Conservation (phyloP, 2,888 invertebrate species). For the Nomada ruficornis region DNA sequence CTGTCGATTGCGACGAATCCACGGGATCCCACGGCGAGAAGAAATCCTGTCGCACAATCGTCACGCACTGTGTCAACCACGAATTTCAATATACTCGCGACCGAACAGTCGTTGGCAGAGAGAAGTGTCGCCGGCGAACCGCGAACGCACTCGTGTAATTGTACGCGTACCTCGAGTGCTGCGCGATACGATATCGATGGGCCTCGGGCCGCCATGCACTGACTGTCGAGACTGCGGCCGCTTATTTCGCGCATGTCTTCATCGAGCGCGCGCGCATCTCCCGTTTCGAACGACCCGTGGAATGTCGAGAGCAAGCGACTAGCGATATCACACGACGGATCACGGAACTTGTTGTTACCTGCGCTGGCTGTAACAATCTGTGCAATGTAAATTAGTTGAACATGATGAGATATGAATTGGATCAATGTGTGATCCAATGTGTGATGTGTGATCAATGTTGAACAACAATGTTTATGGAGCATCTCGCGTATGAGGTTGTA, state of each 20-base stretch:
- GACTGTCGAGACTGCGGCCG: conserved; percentile 74
- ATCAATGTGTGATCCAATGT: too few species aligned
- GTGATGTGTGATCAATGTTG: too few species aligned
- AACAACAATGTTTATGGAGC: too few species aligned
- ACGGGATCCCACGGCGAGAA: conserved; percentile 29
- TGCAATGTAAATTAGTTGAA: background rate
- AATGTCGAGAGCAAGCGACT: conserved; percentile 21
- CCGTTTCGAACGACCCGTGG: conserved; percentile 58
- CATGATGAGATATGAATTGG: too few species aligned
- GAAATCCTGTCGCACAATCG: conserved; percentile 55
- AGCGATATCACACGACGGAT: background rate
- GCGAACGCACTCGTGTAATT: conserved; percentile 46
- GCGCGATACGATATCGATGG: conserved; percentile 73
- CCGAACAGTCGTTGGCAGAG: background rate
- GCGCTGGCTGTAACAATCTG: too few species aligned
- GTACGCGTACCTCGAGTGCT: conserved; percentile 60
- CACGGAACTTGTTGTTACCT: background rate
- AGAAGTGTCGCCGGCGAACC: conserved; percentile 25
- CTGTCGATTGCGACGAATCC: conserved; percentile 44
- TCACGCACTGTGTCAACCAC: conserved; percentile 63
- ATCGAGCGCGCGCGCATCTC: conserved; percentile 66
- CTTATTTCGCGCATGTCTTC: conserved; percentile 77
- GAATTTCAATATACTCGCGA: conserved; percentile 22
- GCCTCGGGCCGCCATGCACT: conserved; percentile 81
- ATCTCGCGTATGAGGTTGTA: too few species aligned